These are phyloP conservation scores for Tuberolachnus salignus DNA, from an alignment of 2,888 invertebrate species.

Conservation along the genomic window DNA sequence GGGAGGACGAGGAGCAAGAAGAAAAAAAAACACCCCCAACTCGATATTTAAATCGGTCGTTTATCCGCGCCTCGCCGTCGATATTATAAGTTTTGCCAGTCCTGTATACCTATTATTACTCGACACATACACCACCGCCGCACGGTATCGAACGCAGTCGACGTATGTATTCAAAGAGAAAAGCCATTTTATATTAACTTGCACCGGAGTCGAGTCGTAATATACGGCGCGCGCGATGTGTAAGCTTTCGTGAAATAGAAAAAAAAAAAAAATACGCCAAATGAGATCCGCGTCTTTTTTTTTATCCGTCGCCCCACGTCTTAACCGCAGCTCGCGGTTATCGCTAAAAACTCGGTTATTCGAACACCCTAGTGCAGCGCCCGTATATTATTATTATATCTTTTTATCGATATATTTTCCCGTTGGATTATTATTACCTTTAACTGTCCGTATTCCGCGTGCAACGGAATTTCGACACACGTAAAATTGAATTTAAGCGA, in stretches of 20 bases:
- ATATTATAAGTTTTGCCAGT: conserved; percentile 43
- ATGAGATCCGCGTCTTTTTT: conserved; percentile 3
- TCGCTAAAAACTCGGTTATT: conserved; percentile 9
- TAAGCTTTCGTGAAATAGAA: conserved; percentile 43
- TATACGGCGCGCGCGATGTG: conserved; percentile 10
- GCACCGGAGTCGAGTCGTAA: not conserved
- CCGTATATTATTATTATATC: not conserved
- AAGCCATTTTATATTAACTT: conserved; percentile 49
- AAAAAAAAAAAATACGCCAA: conserved; percentile 18
- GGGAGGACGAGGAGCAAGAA: not conserved
- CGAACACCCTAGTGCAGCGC: not conserved
- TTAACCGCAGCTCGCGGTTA: conserved; percentile 24
- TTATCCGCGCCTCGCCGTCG: conserved; percentile 40
- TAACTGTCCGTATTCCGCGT: no score
- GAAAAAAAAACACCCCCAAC: no score
- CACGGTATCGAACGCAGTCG: no score
- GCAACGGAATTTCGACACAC: not conserved
- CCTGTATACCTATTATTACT: not conserved
- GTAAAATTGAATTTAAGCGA: not conserved
- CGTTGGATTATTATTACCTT: not conserved
- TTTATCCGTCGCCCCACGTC: not conserved
- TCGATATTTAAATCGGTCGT: conserved; percentile 51
- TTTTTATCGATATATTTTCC: not conserved
- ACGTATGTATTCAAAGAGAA: conserved; percentile 49
- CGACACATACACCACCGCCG: no score